A percentile compares a stretch with the other conserved stretches of the same genome.
Evolutionary conservation across 2,113 vertebrate species (phyloP).

Genomic region (Heterotis niloticus): DNA sequence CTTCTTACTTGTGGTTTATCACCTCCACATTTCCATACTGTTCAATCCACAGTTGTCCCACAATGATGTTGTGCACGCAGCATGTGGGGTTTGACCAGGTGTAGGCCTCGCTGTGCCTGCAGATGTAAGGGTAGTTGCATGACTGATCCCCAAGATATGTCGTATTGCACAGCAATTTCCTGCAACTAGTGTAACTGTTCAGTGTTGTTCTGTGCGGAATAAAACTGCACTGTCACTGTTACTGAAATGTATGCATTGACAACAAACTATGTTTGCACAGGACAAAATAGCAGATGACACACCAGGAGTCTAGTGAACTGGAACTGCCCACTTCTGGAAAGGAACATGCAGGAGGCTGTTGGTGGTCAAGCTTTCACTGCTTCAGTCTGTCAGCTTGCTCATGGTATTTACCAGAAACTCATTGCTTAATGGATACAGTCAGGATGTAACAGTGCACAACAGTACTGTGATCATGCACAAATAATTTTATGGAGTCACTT

Average conservation of each 20-base stretch:
- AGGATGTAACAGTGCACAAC: not conserved
- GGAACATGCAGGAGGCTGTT: too few species aligned
- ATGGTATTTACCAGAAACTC: not conserved
- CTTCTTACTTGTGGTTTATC: slow-evolving; percentile 88
- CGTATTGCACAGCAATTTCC: not conserved
- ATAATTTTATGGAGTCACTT: too few species aligned
- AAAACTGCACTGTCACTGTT: not conserved
- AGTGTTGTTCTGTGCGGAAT: not conserved
- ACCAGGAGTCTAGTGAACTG: too few species aligned
- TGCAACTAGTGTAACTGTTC: not conserved
- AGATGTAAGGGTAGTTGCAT: slow-evolving; percentile 13
- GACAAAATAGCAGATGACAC: too few species aligned
- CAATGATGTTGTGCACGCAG: slow-evolving; percentile 96
- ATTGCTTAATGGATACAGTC: not conserved
- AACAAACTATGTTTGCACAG: not conserved
- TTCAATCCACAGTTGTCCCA: slow-evolving; percentile 97
- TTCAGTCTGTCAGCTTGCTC: not conserved
- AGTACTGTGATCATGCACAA: not conserved
- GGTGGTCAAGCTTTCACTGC: not conserved
- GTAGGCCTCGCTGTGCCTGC: slow-evolving; percentile 87
- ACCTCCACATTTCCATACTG: slow-evolving; percentile 96
- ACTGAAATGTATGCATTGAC: not conserved
- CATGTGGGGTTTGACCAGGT: slow-evolving; percentile 97
- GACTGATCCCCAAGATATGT: not conserved
- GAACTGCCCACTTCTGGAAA: too few species aligned